These are phyloP conservation scores for Ruditapes philippinarum DNA, from an alignment of 1,140 invertebrate species.

Conservation along the genomic window DNA sequence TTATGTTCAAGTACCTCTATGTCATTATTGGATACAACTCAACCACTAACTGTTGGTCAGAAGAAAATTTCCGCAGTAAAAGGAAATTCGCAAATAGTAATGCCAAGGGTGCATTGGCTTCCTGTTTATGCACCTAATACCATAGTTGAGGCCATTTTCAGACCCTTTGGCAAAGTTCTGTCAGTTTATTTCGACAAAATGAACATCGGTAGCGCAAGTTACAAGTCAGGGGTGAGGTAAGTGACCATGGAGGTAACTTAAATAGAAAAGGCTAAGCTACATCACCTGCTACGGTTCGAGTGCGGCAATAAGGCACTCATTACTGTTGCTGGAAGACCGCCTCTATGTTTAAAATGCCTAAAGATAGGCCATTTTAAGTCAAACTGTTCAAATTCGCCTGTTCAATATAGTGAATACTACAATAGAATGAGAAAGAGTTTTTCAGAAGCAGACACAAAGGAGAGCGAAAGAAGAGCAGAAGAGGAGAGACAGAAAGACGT, in stretches of 20 bases:
- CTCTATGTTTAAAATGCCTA: background rate
- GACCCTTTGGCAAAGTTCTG: background rate
- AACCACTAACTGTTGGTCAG: background rate
- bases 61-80: background rate
- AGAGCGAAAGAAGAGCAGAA: too few relatives aligned
- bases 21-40: background rate
- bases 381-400: too few relatives aligned
- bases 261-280: background rate
- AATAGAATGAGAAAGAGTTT: too few relatives aligned
- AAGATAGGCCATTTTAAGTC: background rate
- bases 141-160: background rate
- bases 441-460: too few relatives aligned
- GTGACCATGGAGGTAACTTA: background rate
- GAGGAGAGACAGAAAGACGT: too few relatives aligned
- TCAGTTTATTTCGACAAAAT: background rate
- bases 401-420: too few relatives aligned
- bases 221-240: background rate
- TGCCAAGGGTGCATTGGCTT: background rate
- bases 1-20: background rate
- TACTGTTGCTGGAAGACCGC: background rate
- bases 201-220: background rate
- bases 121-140: background rate
- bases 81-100: background rate
- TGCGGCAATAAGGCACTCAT: background rate
- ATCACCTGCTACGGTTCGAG: background rate